Percentiles rank a stretch among this genome's conserved stretches.
Evolutionary conservation across 2,888 invertebrate genomes (phyloP).

Genomic region (Mechanitis messenoides): DNA sequence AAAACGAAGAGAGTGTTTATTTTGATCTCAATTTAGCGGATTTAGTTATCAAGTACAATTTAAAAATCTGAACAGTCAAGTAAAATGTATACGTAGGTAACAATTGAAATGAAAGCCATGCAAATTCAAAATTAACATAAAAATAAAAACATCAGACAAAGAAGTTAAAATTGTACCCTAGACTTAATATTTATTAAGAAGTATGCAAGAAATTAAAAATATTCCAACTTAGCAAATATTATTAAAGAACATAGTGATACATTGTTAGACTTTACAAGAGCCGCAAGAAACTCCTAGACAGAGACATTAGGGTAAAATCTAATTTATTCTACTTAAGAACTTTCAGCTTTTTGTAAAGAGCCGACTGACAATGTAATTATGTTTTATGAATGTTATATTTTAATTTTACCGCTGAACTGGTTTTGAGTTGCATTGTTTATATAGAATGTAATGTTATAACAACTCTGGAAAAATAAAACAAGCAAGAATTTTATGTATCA

Average conservation of each 20-base stretch:
- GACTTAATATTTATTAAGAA: background rate
- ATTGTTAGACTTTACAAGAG: background rate
- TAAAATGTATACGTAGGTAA: no score
- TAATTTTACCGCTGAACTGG: background rate
- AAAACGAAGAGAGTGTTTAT: no score
- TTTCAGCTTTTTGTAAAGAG: slow-evolving; percentile 6
- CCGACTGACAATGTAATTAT: slow-evolving; percentile 4
- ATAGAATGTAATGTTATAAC: background rate
- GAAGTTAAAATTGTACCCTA: no score
- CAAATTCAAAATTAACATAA: no score
- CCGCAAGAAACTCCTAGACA: background rate
- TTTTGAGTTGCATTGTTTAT: background rate
- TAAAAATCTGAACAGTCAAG: no score
- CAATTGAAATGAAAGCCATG: no score
- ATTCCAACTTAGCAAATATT: background rate
- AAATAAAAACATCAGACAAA: no score
- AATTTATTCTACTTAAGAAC: slow-evolving; percentile 1
- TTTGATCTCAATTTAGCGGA: no score
- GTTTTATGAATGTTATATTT: slow-evolving; percentile 1
- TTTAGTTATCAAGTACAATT: no score
- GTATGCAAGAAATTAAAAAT: background rate
- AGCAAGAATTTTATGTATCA: no score
- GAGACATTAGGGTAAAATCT: background rate
- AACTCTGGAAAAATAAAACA: no score
- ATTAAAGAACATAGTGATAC: background rate